Evolutionary conservation across 1,140 invertebrate species (phyloP), one percentile per base, ranked within the genome.

Genomic region (Tetramorium parvispinum): DNA sequence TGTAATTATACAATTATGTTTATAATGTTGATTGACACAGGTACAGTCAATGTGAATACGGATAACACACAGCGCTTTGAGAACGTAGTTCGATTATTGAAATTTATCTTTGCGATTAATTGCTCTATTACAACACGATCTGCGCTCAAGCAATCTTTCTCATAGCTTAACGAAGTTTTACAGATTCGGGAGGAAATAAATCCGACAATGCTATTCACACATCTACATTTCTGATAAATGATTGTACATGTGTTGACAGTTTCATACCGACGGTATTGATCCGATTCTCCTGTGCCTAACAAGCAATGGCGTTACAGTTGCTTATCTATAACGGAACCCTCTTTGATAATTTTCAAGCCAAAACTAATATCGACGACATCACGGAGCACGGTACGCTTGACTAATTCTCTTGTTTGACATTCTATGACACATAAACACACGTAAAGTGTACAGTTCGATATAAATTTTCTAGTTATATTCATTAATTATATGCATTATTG

Each of bases 31-130:
- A 82, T 71, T 71, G 40, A 83, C 18, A 83, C 79, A 83, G 79
- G 79, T 83, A 83, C 79, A 83, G 73, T 83, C 13, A 83, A 73
- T 75, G 24, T 83, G 13, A 59, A n/a, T 83, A 83, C 24, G 11
- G 16, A 21, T 59, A 55, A 83, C 53, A 71, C 24, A 73, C 68
- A 68, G 37, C 78, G 13, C 49, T 46, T 59, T 70, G 4, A 55
- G 8, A 83, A 43, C 27, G 10, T 76, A 51, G 27, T 57, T 83
- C 55, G 40, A 46, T 75, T 70, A 40, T 40, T 57, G 79, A 82
- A 32, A 73, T 10, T 75, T 16, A 71, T 46, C n/a, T 21, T 49
- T 18, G 10, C 55, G 46, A 40, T 81, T 81, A 68, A 53, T 70
- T 81, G 40, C 2, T 27, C 13, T 59, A 59, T 83, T 82, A 83